Percentiles rank a stretch among this genome's conserved stretches.
phyloP scores from a whole-genome alignment of 2,888 invertebrate genomes.

The Eupelmus urozonus region DNA sequence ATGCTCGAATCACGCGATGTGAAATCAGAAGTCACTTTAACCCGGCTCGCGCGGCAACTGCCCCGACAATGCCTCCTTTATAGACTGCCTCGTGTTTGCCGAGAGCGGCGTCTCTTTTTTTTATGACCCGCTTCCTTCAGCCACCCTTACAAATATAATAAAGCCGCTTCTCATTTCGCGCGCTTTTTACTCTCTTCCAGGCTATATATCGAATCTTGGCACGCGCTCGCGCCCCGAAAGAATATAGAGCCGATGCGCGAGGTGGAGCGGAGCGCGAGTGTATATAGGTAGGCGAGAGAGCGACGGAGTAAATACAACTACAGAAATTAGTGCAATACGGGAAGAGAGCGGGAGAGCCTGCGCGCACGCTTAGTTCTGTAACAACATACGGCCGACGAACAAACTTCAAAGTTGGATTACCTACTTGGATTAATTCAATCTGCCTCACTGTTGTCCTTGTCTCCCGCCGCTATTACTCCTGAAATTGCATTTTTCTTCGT shows the following conservation, averaged over 20 bases:
- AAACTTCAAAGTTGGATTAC: slow-evolving; percentile 58
- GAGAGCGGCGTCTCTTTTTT: not conserved
- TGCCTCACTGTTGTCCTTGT: slow-evolving; percentile 1
- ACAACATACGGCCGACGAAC: slow-evolving; percentile 53
- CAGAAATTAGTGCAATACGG: slow-evolving; percentile 50
- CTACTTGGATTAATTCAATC: slow-evolving; percentile 56
- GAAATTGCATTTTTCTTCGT: slow-evolving; percentile 18
- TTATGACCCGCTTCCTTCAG: not conserved
- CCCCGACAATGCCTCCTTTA: not conserved
- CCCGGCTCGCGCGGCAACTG: slow-evolving; percentile 18
- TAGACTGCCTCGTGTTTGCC: not conserved
- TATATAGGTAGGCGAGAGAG: not conserved
- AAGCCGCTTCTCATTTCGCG: not conserved
- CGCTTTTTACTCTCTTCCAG: not conserved
- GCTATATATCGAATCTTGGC: not conserved
- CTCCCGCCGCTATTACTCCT: slow-evolving; percentile 14
- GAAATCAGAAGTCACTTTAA: slow-evolving; percentile 64
- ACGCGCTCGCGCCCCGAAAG: not conserved
- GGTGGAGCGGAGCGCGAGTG: too few relatives aligned
- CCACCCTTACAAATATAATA: not conserved
- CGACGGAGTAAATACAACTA: slow-evolving; percentile 38
- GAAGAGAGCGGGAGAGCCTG: not conserved
- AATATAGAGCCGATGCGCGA: too few relatives aligned
- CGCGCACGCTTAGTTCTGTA: slow-evolving; percentile 42
- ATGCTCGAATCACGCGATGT: slow-evolving; percentile 64